Evolutionary conservation across 64 coral and sea anemone genomes (phyloP), one percentile per base, ranked within the genome.

Genomic region (Actinia tenebrosa): DNA sequence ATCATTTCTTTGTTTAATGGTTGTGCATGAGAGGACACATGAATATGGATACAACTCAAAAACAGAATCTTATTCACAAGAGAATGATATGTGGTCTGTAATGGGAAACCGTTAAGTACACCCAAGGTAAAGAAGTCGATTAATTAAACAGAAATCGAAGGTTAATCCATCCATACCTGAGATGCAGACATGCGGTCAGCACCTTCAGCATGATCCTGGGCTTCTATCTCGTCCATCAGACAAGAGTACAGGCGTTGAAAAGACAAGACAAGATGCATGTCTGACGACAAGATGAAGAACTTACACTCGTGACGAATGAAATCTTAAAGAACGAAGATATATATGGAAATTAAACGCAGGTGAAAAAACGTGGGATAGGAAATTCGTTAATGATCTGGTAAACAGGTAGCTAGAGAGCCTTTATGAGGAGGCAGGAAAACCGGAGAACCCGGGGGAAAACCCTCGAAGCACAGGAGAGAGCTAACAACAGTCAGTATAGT

Each of bases 281-380:
- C 88, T 3, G 97, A 99, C 1, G 97, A 92, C 7, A 92, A 82
- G 4, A 99, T 87, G 59, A 99, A 99, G 58, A 99, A 99, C 63
- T 99, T 99, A 23, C 97, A 99, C 46, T 99, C 97, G 16, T 86
- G 97, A 55, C 97, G 97, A 78, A 99, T 63, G 71, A 99, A 99
- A 86, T 92, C 96, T 98, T 80, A 30, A 80, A 45, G 64, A 45
- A 8, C 3, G 5, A 75, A 75, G n/a, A 43, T 43, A 14, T 1
- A 43, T n/a, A 68, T 47, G 22, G n/a, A n/a, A 23, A 66, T 22
- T 9, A 23, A 75, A 72, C 2, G 25, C 0, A 50, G 47, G 7
- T 50, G 47, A 50, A 50, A 8, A 50, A 2, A 50, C 0, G 47
- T 50, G 47, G 47, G 47, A 8, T 50, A 2, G 7, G 3, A 50